phyloP scores from a whole-genome alignment of 2,797 vertebrate species.

The Pseudopleuronectes americanus region DNA sequence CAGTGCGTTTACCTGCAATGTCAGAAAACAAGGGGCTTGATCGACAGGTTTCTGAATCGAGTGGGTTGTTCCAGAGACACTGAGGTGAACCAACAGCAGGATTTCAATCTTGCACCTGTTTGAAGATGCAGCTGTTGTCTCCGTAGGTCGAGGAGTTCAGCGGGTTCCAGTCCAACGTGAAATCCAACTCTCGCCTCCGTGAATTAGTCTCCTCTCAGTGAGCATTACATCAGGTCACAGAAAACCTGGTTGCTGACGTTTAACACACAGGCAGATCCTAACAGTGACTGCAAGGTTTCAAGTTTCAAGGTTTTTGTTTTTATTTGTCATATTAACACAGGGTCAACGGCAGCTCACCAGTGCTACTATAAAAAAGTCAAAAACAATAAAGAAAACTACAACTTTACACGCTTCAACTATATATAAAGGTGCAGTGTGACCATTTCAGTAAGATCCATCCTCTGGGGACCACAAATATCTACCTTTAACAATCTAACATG shows the following conservation, averaged over 20 bases:
- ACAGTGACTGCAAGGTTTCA: no score
- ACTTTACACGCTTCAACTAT: no score
- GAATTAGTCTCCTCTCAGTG: neutral
- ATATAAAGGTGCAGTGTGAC: no score
- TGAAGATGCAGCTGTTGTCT: slow-evolving; percentile 6
- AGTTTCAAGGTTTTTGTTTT: no score
- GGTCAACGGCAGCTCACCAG: no score
- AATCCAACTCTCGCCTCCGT: neutral
- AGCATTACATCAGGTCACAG: neutral
- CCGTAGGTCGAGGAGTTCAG: neutral
- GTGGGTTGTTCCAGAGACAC: neutral
- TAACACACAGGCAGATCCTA: neutral
- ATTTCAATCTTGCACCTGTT: neutral
- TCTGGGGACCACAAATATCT: neutral
- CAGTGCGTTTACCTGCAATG: neutral
- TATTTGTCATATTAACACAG: no score
- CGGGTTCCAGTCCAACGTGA: neutral
- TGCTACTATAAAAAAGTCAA: no score
- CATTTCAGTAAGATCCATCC: neutral
- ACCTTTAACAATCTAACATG: neutral
- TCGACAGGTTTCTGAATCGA: neutral
- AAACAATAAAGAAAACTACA: no score
- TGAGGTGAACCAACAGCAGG: neutral
- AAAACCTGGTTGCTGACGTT: neutral
- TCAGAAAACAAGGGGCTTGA: neutral